Percentiles rank a stretch among this genome's conserved stretches.
Evolutionary conservation across 2,113 vertebrate genomes (phyloP).

Genomic region (Actenoides lindsayi): DNA sequence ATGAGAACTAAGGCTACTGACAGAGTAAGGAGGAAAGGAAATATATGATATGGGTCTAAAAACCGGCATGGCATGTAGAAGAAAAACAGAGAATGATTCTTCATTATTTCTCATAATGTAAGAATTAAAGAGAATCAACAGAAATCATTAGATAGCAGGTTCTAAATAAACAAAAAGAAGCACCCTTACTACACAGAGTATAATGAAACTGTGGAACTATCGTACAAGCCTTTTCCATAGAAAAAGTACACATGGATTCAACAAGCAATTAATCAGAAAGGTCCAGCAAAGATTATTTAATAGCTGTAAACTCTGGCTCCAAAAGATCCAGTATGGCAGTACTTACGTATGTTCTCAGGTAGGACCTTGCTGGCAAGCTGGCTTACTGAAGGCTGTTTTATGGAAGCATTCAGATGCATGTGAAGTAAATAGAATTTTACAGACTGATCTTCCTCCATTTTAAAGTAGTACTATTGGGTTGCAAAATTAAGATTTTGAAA

Average conservation of each 20-base stretch:
- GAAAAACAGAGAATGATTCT: not conserved
- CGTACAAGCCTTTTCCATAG: not conserved
- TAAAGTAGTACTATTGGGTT: constrained; percentile 45
- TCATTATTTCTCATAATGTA: not conserved
- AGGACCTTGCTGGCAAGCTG: constrained; percentile 15
- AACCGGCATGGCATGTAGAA: not conserved
- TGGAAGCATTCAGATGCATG: constrained; percentile 45
- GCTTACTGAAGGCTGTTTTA: constrained; percentile 47
- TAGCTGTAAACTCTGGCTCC: constrained; percentile 5
- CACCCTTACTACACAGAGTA: not conserved
- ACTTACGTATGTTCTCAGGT: not conserved
- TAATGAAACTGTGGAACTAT: not conserved
- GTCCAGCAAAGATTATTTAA: not conserved
- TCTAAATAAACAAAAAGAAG: not conserved
- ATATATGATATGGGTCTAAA: not conserved
- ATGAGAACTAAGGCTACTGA: not conserved
- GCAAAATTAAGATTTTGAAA: constrained; percentile 57
- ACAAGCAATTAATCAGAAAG: not conserved
- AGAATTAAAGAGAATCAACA: not conserved
- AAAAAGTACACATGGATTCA: not conserved
- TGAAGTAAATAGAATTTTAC: constrained; percentile 50
- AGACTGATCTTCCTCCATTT: constrained; percentile 42
- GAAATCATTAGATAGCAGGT: not conserved
- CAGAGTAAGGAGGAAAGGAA: not conserved
- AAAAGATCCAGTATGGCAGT: not conserved